Evolutionary conservation across 2,888 invertebrate species (phyloP).

Genomic region (Synanthedon andrenaeformis): DNA sequence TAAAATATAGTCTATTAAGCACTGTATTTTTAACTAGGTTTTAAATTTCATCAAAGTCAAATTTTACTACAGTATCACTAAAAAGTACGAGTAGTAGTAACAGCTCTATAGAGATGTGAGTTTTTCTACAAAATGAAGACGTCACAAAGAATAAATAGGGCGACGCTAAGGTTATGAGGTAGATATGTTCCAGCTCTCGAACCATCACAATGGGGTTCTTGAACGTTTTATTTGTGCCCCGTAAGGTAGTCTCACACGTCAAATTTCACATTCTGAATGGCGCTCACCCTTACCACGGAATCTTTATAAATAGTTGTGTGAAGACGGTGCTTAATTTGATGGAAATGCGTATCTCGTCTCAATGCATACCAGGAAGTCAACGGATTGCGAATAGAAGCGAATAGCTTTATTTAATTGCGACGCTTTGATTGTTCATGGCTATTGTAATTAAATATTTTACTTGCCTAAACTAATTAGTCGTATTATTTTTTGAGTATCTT

Average conservation of each 20-base stretch:
- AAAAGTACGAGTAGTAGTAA: background rate
- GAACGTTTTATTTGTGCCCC: constrained; percentile 34
- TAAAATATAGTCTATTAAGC: no score
- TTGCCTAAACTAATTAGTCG: no score
- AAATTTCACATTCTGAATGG: constrained; percentile 67
- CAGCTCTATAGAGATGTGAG: constrained; percentile 21
- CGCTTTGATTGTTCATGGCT: constrained; percentile 4
- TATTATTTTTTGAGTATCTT: no score
- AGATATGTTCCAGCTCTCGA: constrained; percentile 40
- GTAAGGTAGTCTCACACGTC: constrained; percentile 57
- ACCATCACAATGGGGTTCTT: constrained; percentile 34
- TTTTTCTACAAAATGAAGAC: constrained; percentile 30
- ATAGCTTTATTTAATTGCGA: constrained; percentile 49
- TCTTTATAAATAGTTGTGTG: constrained; percentile 67
- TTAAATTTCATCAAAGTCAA: no score
- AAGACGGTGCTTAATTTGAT: constrained; percentile 63
- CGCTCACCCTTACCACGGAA: constrained; percentile 38
- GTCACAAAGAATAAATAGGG: constrained; percentile 49
- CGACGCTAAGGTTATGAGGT: constrained; percentile 41
- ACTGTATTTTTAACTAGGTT: no score
- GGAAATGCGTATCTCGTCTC: constrained; percentile 46
- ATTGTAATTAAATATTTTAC: background rate
- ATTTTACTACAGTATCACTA: no score
- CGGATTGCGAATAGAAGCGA: constrained; percentile 41
- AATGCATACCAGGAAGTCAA: constrained; percentile 51